These are phyloP conservation scores for Melanerpes formicivorus DNA, from an alignment of 2,113 vertebrate genomes.

Conservation along the genomic window DNA sequence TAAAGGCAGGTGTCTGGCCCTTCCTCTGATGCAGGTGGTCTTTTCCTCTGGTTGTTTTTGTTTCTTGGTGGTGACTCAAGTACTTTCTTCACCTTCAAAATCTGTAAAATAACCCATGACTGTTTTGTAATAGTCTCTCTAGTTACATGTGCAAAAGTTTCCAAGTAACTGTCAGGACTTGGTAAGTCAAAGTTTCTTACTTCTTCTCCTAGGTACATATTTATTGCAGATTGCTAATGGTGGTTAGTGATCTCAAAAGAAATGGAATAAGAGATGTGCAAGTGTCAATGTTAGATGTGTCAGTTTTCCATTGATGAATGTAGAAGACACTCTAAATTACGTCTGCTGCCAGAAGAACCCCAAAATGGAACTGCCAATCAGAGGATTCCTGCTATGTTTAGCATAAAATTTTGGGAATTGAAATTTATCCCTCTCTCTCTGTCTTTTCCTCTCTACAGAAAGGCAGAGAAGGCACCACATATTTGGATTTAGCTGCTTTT, in stretches of 20 bases:
- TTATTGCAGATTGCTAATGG: slow-evolving; percentile 31
- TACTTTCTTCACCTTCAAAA: slow-evolving; percentile 57
- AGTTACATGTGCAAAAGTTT: slow-evolving; percentile 60
- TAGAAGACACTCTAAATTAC: not conserved
- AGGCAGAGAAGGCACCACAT: slow-evolving; percentile 21
- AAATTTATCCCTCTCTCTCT: not conserved
- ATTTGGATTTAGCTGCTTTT: not conserved
- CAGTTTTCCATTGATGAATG: slow-evolving; percentile 33
- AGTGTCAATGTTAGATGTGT: not conserved
- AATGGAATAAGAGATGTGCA: slow-evolving; percentile 14
- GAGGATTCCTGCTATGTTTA: not conserved
- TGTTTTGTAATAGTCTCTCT: slow-evolving; percentile 34
- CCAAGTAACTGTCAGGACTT: slow-evolving; percentile 37
- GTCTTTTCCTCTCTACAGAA: not conserved
- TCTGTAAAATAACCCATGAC: slow-evolving; percentile 5
- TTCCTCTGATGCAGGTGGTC: slow-evolving; percentile 67
- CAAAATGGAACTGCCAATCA: not conserved
- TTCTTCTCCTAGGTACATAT: not conserved
- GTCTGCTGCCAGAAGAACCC: not conserved
- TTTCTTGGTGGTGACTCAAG: slow-evolving; percentile 49
- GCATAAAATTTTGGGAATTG: not conserved
- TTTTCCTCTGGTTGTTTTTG: slow-evolving; percentile 48
- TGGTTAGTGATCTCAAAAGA: slow-evolving; percentile 43
- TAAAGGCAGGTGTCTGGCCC: slow-evolving; percentile 62
- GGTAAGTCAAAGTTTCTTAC: slow-evolving; percentile 38